Conservation (phyloP, 2,888 invertebrate species). For the Augochlorella aurata region DNA sequence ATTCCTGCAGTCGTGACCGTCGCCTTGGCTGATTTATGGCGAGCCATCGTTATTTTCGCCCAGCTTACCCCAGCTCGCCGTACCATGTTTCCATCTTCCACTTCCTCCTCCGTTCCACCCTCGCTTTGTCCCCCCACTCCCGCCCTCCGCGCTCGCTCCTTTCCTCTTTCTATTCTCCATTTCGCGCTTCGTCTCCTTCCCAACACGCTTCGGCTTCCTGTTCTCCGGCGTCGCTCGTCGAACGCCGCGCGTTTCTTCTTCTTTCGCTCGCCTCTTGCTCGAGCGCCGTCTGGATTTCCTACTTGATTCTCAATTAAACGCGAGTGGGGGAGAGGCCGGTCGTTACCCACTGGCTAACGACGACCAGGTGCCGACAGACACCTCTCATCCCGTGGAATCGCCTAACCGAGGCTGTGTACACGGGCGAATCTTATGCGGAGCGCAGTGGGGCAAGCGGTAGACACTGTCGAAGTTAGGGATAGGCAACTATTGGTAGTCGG, state of each 20-base stretch:
- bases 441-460: no score
- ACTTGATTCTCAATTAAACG: slow-evolving; percentile 58
- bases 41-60: slow-evolving; percentile 70
- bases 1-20: slow-evolving; percentile 70
- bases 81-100: slow-evolving; percentile 18
- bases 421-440: slow-evolving; percentile 23
- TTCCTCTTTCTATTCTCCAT: slow-evolving; percentile 9
- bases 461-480: no score
- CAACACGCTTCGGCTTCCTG: slow-evolving; percentile 39
- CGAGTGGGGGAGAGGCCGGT: slow-evolving; percentile 64
- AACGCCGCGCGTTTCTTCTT: background rate
- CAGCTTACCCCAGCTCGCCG: slow-evolving; percentile 49
- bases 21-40: slow-evolving; percentile 68
- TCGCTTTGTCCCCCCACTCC: background rate
- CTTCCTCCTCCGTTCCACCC: background rate
- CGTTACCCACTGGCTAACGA: slow-evolving; percentile 69
- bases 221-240: slow-evolving; percentile 30
- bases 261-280: slow-evolving; percentile 12
- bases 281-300: slow-evolving; percentile 50
- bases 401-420: slow-evolving; percentile 40
- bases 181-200: slow-evolving; percentile 46
- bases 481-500: no score
- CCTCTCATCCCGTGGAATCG: slow-evolving; percentile 60
- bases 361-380: slow-evolving; percentile 61
- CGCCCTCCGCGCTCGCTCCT: background rate